Evolutionary conservation across 2,888 invertebrate species (phyloP).

Genomic region (Lissocephala sabroskyi): DNA sequence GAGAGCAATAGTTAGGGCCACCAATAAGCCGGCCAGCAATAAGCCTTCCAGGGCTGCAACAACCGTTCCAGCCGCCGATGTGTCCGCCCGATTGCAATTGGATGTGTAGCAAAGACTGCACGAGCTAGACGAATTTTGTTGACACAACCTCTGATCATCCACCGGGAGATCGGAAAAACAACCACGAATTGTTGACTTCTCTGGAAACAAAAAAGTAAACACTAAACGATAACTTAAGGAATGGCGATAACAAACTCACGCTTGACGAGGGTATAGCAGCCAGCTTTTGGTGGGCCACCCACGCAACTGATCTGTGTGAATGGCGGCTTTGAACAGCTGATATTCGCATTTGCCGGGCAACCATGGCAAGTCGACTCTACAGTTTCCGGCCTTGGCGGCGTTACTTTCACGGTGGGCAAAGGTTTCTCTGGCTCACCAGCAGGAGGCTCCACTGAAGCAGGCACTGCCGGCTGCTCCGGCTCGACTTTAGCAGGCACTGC

Average conservation of each 20-base stretch:
- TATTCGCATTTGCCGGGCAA: slow-evolving; percentile 20
- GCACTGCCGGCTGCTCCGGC: slow-evolving; percentile 18
- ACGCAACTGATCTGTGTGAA: slow-evolving; percentile 16
- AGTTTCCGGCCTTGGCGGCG: too few species aligned
- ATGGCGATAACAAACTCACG: slow-evolving; percentile 25
- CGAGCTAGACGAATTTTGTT: slow-evolving; percentile 17
- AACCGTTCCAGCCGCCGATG: slow-evolving; percentile 6
- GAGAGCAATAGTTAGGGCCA: too few species aligned
- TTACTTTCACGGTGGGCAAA: too few species aligned
- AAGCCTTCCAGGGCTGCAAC: too few species aligned
- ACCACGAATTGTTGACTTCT: slow-evolving; percentile 52
- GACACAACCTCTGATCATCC: slow-evolving; percentile 41
- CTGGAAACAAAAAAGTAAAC: slow-evolving; percentile 28
- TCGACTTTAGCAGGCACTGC: slow-evolving; percentile 8
- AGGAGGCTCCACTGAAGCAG: too few species aligned
- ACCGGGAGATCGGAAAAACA: slow-evolving; percentile 47
- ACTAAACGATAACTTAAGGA: background rate
- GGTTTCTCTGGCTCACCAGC: too few species aligned
- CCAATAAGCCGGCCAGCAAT: too few species aligned
- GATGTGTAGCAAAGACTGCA: slow-evolving; percentile 47
- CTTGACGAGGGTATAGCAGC: slow-evolving; percentile 49
- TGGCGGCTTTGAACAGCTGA: slow-evolving; percentile 13
- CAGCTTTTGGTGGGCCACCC: slow-evolving; percentile 20
- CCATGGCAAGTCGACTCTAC: slow-evolving; percentile 26
- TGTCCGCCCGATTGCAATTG: slow-evolving; percentile 42